These are phyloP conservation scores for Ernsta delagoae DNA, from an alignment of 2,888 invertebrate genomes.

Conservation along the genomic window DNA sequence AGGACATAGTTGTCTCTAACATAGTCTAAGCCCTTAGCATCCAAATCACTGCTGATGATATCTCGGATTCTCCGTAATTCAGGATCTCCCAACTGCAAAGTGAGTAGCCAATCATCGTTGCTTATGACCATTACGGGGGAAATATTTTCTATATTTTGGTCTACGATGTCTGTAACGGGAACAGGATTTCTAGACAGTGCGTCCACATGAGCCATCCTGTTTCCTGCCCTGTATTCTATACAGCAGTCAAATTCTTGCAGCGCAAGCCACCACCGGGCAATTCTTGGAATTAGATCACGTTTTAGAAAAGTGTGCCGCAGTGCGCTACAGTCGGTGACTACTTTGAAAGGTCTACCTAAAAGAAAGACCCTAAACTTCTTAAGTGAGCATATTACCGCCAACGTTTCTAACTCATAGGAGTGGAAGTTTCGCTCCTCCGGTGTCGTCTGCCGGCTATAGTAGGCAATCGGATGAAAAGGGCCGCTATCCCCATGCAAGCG, in stretches of 20 bases:
- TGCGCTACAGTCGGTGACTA: constrained; percentile 51
- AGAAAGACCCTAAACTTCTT: constrained; percentile 18
- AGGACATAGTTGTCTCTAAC: not conserved
- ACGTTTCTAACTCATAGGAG: constrained; percentile 51
- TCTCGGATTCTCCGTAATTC: not conserved
- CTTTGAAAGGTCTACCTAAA: constrained; percentile 25
- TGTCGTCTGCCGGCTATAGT: constrained; percentile 10
- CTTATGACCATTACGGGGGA: not conserved
- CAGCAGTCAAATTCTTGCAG: constrained; percentile 50
- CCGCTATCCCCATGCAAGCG: not conserved
- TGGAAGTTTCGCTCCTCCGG: constrained; percentile 14
- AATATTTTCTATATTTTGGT: too few relatives aligned
- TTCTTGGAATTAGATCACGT: constrained; percentile 44
- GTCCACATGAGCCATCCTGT: constrained; percentile 50
- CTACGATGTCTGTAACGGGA: not conserved
- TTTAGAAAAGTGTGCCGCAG: constrained; percentile 46
- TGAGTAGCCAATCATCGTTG: not conserved
- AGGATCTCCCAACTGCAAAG: not conserved
- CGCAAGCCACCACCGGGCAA: constrained; percentile 51
- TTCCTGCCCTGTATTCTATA: constrained; percentile 50
- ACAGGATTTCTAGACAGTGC: constrained; percentile 49
- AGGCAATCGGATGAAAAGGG: not conserved
- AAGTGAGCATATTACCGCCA: constrained; percentile 50
- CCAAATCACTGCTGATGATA: not conserved
- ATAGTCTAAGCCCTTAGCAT: not conserved